phyloP scores from a whole-genome alignment of 2,888 invertebrate species.

The Hypselothyrea guttata region DNA sequence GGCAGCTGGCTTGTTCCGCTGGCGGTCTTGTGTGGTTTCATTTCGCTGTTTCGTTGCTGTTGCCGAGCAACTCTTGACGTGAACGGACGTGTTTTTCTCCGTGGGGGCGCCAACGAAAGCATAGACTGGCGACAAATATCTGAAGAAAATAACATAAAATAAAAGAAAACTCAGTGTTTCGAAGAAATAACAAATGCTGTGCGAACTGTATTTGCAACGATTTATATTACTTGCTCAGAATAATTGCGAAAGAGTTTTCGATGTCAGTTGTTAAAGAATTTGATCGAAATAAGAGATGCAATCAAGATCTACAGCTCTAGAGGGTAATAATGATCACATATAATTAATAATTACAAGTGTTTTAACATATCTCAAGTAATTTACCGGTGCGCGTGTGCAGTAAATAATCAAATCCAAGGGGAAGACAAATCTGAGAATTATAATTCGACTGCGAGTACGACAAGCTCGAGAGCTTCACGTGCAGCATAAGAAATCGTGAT shows the following conservation, averaged over 20 bases:
- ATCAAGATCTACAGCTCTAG: slow-evolving; percentile 1
- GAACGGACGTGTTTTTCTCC: slow-evolving; percentile 41
- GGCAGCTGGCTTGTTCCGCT: not conserved
- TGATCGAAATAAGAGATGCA: slow-evolving; percentile 3
- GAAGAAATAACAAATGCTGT: slow-evolving; percentile 20
- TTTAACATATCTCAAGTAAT: slow-evolving; percentile 10
- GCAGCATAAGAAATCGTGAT: slow-evolving; percentile 59
- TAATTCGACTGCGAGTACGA: slow-evolving; percentile 36
- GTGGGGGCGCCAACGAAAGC: slow-evolving; percentile 43
- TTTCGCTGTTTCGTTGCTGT: slow-evolving; percentile 38
- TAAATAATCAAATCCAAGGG: slow-evolving; percentile 20
- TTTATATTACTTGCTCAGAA: slow-evolving; percentile 10
- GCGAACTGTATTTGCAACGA: slow-evolving; percentile 19
- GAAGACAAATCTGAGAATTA: slow-evolving; percentile 50
- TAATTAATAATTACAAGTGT: too few relatives aligned
- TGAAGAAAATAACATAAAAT: too few relatives aligned
- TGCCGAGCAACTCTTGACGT: slow-evolving; percentile 56
- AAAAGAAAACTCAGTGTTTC: slow-evolving; percentile 27
- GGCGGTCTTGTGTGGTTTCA: slow-evolving; percentile 4
- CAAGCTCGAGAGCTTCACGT: slow-evolving; percentile 51
- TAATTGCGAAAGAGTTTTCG: slow-evolving; percentile 6
- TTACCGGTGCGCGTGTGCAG: slow-evolving; percentile 42
- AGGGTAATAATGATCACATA: slow-evolving; percentile 8
- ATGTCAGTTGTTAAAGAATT: slow-evolving; percentile 17
- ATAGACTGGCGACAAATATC: slow-evolving; percentile 29